These are phyloP conservation scores for Clusia tigrina DNA, from an alignment of 2,888 invertebrate species.

Conservation along the genomic window DNA sequence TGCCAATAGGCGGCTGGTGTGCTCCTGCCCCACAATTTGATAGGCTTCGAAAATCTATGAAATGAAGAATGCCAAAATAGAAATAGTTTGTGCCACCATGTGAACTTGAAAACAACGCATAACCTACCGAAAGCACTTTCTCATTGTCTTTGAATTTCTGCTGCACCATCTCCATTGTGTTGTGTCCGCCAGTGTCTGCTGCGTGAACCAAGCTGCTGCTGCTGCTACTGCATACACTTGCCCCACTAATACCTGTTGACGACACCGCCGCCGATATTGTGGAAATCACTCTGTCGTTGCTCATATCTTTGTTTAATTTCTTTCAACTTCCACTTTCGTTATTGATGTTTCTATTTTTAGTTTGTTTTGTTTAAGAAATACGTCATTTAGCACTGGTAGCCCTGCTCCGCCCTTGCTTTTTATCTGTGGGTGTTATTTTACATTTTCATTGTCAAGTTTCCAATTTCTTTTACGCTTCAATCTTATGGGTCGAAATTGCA, in stretches of 20 bases:
- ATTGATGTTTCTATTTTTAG: not conserved
- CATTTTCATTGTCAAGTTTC: not conserved
- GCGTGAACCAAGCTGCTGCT: not conserved
- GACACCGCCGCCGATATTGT: constrained; percentile 47
- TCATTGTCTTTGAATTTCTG: constrained; percentile 61
- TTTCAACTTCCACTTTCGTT: not conserved
- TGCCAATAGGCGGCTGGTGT: constrained; percentile 56
- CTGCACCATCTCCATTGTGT: constrained; percentile 51
- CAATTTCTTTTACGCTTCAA: not conserved
- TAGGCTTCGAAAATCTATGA: constrained; percentile 61
- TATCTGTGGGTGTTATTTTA: not conserved
- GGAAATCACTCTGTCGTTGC: constrained; percentile 40
- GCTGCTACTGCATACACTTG: constrained; percentile 3
- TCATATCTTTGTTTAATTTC: too few relatives aligned
- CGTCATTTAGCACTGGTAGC: not conserved
- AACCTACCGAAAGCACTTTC: constrained; percentile 56
- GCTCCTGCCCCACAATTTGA: constrained; percentile 60
- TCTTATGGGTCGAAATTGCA: not conserved
- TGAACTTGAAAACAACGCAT: not conserved
- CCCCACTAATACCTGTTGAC: constrained; percentile 26
- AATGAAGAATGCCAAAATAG: not conserved
- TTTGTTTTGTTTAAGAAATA: not conserved
- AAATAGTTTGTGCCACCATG: not conserved
- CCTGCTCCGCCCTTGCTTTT: not conserved
- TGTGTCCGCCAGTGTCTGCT: constrained; percentile 5